Evolutionary conservation across 2,797 vertebrate genomes (phyloP).

Genomic region (Dicrostonyx torquatus): DNA sequence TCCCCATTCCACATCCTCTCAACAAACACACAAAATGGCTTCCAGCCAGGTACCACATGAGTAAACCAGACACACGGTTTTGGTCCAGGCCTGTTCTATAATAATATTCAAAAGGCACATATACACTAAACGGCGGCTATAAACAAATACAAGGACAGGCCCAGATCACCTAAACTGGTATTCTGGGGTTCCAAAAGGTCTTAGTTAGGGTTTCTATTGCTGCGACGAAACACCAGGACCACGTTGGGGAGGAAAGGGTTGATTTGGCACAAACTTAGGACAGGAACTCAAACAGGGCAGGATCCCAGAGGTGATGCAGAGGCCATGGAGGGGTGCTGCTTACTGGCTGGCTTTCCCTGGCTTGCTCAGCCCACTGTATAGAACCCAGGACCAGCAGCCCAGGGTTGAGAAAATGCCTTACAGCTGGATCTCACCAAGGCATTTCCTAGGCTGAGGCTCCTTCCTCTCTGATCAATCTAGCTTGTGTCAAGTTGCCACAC

Average conservation of each 20-base stretch:
- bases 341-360: background rate
- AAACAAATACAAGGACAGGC: background rate
- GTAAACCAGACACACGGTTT: background rate
- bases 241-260: background rate
- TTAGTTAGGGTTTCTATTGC: background rate
- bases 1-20: background rate
- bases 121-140: background rate
- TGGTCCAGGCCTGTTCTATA: background rate
- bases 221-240: background rate
- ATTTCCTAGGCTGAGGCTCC: background rate
- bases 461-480: background rate
- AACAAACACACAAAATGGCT: constrained; percentile 46
- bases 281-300: background rate
- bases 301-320: background rate
- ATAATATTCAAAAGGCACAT: background rate
- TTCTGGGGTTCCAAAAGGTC: background rate
- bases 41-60: constrained; percentile 16
- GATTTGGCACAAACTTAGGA: background rate
- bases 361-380: background rate
- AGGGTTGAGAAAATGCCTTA: background rate
- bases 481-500: background rate
- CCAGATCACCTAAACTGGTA: background rate
- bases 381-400: background rate
- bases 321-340: background rate
- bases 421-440: background rate